These are phyloP conservation scores for Melanocharis versteri DNA, from an alignment of 2,113 vertebrate species.

Conservation along the genomic window DNA sequence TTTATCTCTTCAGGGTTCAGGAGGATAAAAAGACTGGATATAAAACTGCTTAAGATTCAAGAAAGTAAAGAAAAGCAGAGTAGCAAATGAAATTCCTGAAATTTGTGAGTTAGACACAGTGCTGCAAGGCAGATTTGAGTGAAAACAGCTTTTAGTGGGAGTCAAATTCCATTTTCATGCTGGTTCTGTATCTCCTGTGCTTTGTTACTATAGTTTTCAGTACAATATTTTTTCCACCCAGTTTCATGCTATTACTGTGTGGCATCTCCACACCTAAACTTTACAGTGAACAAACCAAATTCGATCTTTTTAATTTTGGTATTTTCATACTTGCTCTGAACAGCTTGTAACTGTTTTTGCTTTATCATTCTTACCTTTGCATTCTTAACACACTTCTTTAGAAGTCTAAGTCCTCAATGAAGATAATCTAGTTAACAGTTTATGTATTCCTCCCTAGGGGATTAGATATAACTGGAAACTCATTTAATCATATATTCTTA, in stretches of 20 bases:
- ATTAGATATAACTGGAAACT: neutral
- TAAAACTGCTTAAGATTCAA: neutral
- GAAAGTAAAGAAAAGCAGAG: neutral
- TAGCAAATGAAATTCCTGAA: neutral
- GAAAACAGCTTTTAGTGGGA: neutral
- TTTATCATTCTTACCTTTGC: neutral
- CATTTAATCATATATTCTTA: neutral
- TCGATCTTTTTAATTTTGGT: neutral
- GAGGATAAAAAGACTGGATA: neutral
- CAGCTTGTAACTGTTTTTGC: neutral
- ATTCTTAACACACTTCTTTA: neutral
- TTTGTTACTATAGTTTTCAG: neutral
- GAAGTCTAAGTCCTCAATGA: neutral
- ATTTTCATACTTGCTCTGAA: neutral
- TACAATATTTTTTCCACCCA: neutral
- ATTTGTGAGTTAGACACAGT: neutral
- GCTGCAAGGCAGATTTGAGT: neutral
- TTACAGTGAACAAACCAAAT: neutral
- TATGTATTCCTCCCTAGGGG: neutral
- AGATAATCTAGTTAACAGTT: neutral
- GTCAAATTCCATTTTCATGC: neutral
- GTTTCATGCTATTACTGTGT: neutral
- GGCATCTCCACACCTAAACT: neutral
- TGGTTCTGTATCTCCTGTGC: neutral
- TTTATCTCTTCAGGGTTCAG: neutral